Conservation (phyloP, 2,888 invertebrate genomes). For the Pachycephus smyrnensis region DNA sequence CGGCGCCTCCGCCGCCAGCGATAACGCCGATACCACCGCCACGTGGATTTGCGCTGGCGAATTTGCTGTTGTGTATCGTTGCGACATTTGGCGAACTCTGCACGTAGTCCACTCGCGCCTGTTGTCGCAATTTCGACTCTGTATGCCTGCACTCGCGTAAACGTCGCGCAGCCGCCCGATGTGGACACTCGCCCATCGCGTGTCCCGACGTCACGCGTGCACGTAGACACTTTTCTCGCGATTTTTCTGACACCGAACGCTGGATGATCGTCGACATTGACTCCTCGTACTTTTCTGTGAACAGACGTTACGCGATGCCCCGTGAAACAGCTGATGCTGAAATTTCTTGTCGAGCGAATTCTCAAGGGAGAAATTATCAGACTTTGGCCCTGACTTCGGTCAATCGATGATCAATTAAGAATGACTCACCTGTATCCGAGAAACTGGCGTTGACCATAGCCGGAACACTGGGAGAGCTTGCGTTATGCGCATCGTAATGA, state of each 20-base stretch:
- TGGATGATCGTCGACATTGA: constrained; percentile 63
- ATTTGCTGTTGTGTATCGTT: constrained; percentile 69
- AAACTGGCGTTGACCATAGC: constrained; percentile 58
- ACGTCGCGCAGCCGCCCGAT: constrained; percentile 47
- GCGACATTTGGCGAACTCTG: constrained; percentile 75
- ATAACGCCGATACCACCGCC: constrained; percentile 53
- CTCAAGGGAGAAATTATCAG: too few species aligned
- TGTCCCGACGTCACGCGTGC: constrained; percentile 49
- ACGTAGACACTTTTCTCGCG: constrained; percentile 60
- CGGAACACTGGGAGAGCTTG: constrained; percentile 62
- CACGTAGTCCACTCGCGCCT: constrained; percentile 68
- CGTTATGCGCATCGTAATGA: constrained; percentile 56
- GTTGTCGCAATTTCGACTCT: constrained; percentile 60
- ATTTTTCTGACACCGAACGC: constrained; percentile 68
- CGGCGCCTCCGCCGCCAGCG: constrained; percentile 62
- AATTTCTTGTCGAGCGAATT: too few species aligned
- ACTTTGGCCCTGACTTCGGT: too few species aligned
- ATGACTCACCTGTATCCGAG: constrained; percentile 55
- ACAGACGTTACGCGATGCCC: neutral
- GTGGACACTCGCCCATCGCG: constrained; percentile 52
- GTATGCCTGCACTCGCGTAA: constrained; percentile 50
- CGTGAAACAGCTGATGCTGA: neutral
- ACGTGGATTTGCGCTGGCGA: constrained; percentile 68
- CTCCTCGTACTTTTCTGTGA: constrained; percentile 60
- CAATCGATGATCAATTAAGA: too few species aligned